Percentiles rank a stretch among this genome's conserved stretches.
phyloP scores from a whole-genome alignment of 2,113 vertebrate genomes.

The Anseranas semipalmata region DNA sequence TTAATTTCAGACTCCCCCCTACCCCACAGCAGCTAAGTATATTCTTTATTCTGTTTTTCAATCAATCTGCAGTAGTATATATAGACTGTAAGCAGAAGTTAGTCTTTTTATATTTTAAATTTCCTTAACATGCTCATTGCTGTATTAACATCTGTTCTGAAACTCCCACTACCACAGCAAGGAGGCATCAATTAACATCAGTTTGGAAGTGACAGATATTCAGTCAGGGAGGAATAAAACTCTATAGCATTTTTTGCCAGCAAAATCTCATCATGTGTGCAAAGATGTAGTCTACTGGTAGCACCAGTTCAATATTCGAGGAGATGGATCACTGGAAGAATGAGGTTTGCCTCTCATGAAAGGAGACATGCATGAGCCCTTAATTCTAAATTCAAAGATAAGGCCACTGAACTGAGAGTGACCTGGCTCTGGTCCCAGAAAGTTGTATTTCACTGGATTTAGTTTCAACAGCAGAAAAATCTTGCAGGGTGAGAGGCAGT shows the following conservation, averaged over 20 bases:
- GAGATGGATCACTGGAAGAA: conserved; percentile 31
- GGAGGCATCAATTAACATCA: conserved; percentile 61
- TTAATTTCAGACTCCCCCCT: not conserved
- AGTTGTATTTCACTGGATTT: conserved; percentile 46
- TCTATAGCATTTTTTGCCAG: conserved; percentile 44
- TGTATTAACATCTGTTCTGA: conserved; percentile 60
- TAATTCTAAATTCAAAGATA: conserved; percentile 57
- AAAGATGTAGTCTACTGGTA: conserved; percentile 53
- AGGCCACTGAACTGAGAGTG: conserved; percentile 45
- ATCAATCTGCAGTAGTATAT: conserved; percentile 20
- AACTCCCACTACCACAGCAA: conserved; percentile 39
- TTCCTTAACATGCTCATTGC: conserved; percentile 30
- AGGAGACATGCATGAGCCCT: conserved; percentile 31
- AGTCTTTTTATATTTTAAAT: conserved; percentile 36
- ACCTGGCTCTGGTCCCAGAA: conserved; percentile 63
- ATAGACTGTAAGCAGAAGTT: conserved; percentile 38
- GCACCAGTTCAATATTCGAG: not conserved
- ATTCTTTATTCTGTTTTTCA: conserved; percentile 46
- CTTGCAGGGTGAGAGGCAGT: not conserved
- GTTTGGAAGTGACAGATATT: conserved; percentile 62
- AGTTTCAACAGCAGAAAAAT: conserved; percentile 19
- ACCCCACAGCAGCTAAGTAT: not conserved
- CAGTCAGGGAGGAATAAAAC: conserved; percentile 55
- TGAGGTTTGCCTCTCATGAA: conserved; percentile 37
- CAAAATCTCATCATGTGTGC: conserved; percentile 46